Base-by-base conservation (phyloP, 2,797 vertebrate species). In the Paedocypris micromegethes region DNA sequence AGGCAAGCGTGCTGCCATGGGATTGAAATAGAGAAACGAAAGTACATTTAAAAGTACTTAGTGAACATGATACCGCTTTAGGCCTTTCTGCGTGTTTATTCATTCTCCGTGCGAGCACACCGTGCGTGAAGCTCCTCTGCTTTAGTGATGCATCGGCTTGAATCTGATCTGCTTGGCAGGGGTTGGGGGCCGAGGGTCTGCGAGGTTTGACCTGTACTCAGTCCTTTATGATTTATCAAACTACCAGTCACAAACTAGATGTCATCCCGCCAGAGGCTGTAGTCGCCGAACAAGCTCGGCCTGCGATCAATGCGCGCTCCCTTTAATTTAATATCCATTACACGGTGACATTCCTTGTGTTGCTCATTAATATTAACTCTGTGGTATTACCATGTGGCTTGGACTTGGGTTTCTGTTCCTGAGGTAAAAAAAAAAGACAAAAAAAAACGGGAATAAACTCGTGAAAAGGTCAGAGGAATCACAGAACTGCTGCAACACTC, bases 1-100 rank as follows among this genome's bases (percentile, higher is more conserved):
- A 66, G 73, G 88, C 78, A 83, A 87, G 23, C 85, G 80, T 74
- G 83, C 89, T 86, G 88, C 87, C 84, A 85, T 76, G 80, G 77
- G 82, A 84, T 78, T 84, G 82, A 80, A 81, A 86, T 73, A 82
- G 81, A 84, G 81, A 87, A 23, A 77, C 74, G 77, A 84, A 88
- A 88, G 86, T 83, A 88, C 84, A 88, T 86, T 87, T 84, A 83
- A 83, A 84, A 74, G 50, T 85, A 81, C 84, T 86, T 83, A 80
- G 80, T 4, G 80, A 89, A 89, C 77, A 83, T 67, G 83, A 89
- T 86, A 86, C 82, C 59, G 73, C 69, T 77, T 76, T 61, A 45
- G 81, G 74, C 72, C 70, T 76, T 81, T 78, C 79, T 80, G 78
- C 74, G 49, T 40, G 64, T 77, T 79, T 76, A 53, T 76, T 84